Evolutionary conservation across 1,140 invertebrate species (phyloP).

Genomic region (Ostrea edulis): DNA sequence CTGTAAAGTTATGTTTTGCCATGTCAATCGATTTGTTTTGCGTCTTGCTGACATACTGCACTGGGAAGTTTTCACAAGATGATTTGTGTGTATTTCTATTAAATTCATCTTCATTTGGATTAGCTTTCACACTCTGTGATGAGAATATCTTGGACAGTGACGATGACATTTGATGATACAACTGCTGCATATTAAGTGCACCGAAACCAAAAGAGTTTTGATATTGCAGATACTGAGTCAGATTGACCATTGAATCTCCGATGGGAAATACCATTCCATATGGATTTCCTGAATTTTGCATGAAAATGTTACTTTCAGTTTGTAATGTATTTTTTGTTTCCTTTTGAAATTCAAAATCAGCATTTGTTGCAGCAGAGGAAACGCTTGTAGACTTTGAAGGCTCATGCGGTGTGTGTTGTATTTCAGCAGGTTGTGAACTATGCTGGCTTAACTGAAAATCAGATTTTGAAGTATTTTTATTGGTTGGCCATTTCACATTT

Average conservation of each 20-base stretch:
- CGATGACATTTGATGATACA: slow-evolving; percentile 38
- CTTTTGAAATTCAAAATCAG: background rate
- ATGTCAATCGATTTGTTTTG: background rate
- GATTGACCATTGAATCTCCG: slow-evolving; percentile 22
- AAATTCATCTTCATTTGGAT: background rate
- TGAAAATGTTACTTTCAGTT: background rate
- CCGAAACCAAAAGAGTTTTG: slow-evolving; percentile 14
- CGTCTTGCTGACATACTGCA: background rate
- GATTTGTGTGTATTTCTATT: background rate
- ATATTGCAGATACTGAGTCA: slow-evolving; percentile 17
- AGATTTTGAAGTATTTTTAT: slow-evolving; percentile 5
- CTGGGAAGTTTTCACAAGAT: background rate
- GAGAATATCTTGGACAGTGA: slow-evolving; percentile 15
- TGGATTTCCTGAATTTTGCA: slow-evolving; percentile 10
- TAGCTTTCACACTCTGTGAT: background rate
- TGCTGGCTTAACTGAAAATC: background rate
- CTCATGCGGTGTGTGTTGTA: background rate
- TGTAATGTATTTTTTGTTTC: background rate
- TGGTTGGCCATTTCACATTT: slow-evolving; percentile 6
- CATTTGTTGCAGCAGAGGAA: background rate
- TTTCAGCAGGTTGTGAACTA: background rate
- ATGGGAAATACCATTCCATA: background rate
- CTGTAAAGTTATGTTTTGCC: background rate
- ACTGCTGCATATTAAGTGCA: slow-evolving; percentile 12
- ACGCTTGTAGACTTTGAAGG: background rate